Conservation (phyloP, 2,888 invertebrate species). For the Heteromurus nitidus region DNA sequence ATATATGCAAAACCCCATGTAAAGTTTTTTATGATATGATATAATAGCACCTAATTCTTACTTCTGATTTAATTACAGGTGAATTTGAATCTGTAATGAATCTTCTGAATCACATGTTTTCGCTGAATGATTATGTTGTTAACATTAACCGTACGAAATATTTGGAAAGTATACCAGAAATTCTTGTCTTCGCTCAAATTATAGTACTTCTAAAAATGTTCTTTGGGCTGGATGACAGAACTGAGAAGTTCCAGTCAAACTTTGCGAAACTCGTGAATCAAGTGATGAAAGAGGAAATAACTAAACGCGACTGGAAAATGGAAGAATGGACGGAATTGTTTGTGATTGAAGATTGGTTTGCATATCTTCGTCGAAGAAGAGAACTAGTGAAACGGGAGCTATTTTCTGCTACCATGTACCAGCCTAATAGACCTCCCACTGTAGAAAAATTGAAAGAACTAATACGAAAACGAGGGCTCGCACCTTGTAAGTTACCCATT, state of each 20-base stretch:
- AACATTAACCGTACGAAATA: too few species aligned
- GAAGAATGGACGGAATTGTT: constrained; percentile 61
- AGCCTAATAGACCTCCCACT: constrained; percentile 38
- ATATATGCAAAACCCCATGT: too few species aligned
- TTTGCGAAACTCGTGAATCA: constrained; percentile 70
- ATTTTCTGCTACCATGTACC: constrained; percentile 40
- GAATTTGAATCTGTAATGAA: constrained; percentile 68
- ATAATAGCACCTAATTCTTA: background rate
- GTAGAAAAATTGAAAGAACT: constrained; percentile 36
- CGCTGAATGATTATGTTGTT: constrained; percentile 42
- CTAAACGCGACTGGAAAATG: constrained; percentile 18
- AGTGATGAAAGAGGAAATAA: constrained; percentile 45
- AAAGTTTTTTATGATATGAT: background rate
- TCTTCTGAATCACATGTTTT: constrained; percentile 55
- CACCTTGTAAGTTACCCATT: too few species aligned
- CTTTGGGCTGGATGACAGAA: constrained; percentile 71
- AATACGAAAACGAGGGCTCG: constrained; percentile 3
- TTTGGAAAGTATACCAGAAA: constrained; percentile 63
- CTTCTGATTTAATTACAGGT: constrained; percentile 54
- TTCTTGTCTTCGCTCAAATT: constrained; percentile 50
- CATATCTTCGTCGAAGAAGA: constrained; percentile 51
- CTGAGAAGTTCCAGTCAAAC: constrained; percentile 69
- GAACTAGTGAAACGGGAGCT: constrained; percentile 52
- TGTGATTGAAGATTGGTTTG: constrained; percentile 71
- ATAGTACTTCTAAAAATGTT: constrained; percentile 66